These are phyloP conservation scores for Tiliacea citrago DNA, from an alignment of 2,888 invertebrate species.

Conservation along the genomic window DNA sequence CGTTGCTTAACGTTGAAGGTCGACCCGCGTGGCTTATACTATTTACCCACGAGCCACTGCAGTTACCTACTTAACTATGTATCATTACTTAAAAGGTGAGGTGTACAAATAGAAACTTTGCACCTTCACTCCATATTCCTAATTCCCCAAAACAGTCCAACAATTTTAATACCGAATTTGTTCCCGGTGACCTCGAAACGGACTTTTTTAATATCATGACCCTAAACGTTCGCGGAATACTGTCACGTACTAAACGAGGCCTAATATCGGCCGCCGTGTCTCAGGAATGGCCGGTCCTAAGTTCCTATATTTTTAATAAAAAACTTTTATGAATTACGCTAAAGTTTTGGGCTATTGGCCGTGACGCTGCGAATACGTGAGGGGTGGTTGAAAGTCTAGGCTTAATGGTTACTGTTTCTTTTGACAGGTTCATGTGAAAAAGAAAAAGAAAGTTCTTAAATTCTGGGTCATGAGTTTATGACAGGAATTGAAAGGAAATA, in stretches of 20 bases:
- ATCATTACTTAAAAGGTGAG: neutral
- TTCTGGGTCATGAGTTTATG: neutral
- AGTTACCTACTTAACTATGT: neutral
- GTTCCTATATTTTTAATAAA: slow-evolving; percentile 78
- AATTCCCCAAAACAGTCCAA: slow-evolving; percentile 34
- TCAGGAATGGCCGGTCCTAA: slow-evolving; percentile 57
- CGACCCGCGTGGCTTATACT: too few species aligned
- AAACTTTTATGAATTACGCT: slow-evolving; percentile 72
- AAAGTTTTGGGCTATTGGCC: slow-evolving; percentile 34
- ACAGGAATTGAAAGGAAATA: neutral
- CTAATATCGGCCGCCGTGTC: slow-evolving; percentile 59
- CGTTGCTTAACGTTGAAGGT: too few species aligned
- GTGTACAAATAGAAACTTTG: neutral
- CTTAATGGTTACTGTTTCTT: slow-evolving; percentile 14
- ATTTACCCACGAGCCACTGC: too few species aligned
- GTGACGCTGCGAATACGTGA: slow-evolving; percentile 40
- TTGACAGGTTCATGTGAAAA: slow-evolving; percentile 14
- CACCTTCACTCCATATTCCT: slow-evolving; percentile 12
- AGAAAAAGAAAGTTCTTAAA: neutral
- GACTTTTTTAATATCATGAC: slow-evolving; percentile 77
- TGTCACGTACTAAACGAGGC: slow-evolving; percentile 76
- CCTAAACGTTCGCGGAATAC: slow-evolving; percentile 71
- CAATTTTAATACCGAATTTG: slow-evolving; percentile 51
- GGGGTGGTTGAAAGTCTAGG: neutral
- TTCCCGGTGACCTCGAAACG: slow-evolving; percentile 25